phyloP scores from a whole-genome alignment of 1,140 invertebrate genomes.

The Odontomachus brunneus region DNA sequence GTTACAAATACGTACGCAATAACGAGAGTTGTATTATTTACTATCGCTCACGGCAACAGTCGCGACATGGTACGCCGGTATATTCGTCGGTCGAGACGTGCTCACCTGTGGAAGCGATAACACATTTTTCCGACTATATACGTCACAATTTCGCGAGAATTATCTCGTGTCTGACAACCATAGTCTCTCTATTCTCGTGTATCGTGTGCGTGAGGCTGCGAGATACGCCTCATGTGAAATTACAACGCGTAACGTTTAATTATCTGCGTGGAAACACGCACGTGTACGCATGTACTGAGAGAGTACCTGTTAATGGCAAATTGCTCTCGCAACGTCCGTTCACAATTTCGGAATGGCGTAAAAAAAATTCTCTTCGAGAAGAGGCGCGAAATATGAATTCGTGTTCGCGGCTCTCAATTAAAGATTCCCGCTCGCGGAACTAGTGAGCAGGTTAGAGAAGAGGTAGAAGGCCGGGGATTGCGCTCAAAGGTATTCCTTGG shows the following conservation, averaged over 20 bases:
- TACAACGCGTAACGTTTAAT: slow-evolving; percentile 26
- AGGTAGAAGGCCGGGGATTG: not conserved
- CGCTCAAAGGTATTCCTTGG: not conserved
- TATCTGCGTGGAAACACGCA: not conserved
- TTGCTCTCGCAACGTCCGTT: not conserved
- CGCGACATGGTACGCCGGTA: not conserved
- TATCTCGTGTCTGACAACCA: not conserved
- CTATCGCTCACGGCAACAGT: too few relatives aligned
- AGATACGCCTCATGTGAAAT: not conserved
- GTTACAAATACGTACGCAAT: slow-evolving; percentile 4
- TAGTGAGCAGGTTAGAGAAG: too few relatives aligned
- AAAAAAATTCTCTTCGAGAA: slow-evolving; percentile 1
- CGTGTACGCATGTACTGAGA: not conserved
- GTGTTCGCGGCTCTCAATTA: slow-evolving; percentile 17
- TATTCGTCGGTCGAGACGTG: not conserved
- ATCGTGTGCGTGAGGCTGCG: not conserved
- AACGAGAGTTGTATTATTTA: slow-evolving; percentile 11
- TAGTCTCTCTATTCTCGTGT: not conserved
- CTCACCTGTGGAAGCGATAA: not conserved
- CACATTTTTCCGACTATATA: not conserved
- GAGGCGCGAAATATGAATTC: not conserved
- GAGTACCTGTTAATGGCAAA: slow-evolving; percentile 14
- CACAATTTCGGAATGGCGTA: not conserved
- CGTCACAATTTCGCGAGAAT: not conserved
- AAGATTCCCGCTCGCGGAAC: not conserved